Conservation (phyloP, 2,888 invertebrate genomes). For the Tinea trinotella region DNA sequence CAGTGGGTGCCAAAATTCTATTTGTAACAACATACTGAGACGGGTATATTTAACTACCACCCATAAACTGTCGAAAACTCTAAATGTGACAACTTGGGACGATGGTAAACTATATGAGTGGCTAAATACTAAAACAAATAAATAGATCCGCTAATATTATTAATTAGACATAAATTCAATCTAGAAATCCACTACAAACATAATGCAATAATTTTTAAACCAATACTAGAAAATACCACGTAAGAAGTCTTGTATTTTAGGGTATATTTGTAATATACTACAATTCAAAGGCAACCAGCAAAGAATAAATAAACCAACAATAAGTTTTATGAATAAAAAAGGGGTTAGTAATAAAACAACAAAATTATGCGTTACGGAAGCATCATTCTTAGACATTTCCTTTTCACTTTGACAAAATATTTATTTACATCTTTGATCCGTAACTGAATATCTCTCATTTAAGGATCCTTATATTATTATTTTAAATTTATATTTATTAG, state of each 20-base stretch:
- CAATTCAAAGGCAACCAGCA: no score
- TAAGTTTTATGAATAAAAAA: neutral
- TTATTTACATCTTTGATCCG: no score
- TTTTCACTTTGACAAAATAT: neutral
- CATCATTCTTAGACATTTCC: neutral
- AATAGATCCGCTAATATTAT: no score
- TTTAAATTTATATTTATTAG: no score
- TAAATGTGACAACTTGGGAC: constrained; percentile 34
- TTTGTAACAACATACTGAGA: constrained; percentile 69
- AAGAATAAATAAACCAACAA: no score
- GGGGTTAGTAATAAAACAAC: neutral
- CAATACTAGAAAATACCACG: no score
- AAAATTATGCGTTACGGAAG: neutral
- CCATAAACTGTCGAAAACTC: constrained; percentile 67
- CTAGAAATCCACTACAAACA: no score
- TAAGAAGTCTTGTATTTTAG: no score
- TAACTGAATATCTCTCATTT: neutral
- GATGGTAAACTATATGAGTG: constrained; percentile 2
- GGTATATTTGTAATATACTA: no score
- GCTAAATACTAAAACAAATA: no score
- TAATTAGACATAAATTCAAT: no score
- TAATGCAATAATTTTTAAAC: no score
- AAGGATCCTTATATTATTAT: neutral
- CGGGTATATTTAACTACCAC: constrained; percentile 69
- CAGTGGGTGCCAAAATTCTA: constrained; percentile 71